Percentiles rank a stretch among this genome's conserved stretches.
These are phyloP conservation scores for Chaetodon trifasciatus DNA, from an alignment of 2,797 vertebrate genomes.

Conservation along the genomic window DNA sequence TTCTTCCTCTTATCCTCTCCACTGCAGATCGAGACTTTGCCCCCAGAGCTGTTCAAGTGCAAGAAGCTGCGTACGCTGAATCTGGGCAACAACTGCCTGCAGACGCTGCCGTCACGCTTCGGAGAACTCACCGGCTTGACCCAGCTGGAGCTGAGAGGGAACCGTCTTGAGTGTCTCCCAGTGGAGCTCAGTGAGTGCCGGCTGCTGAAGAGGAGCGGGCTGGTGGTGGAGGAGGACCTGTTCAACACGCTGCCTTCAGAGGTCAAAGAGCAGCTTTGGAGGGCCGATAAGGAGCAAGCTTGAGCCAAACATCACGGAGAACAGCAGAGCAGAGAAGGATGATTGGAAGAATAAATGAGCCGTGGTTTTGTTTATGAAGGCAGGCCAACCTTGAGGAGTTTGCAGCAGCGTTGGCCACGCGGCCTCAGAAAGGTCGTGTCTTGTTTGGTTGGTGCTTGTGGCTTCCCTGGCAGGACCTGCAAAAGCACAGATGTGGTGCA, in stretches of 20 bases:
- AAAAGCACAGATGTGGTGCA: constrained; percentile 18
- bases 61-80: constrained; percentile 95
- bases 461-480: constrained; percentile 1
- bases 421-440: background rate
- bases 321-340: constrained; percentile 11
- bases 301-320: constrained; percentile 74
- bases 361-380: constrained; percentile 18
- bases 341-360: constrained; percentile 3
- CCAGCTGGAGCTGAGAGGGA: constrained; percentile 96
- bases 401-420: constrained; percentile 10
- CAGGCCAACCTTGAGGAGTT: constrained; percentile 21
- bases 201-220: constrained; percentile 92
- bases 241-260: constrained; percentile 95
- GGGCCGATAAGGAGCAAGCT: constrained; percentile 95
- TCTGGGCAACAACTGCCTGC: constrained; percentile 96
- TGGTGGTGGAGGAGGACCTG: constrained; percentile 98
- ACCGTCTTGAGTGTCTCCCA: constrained; percentile 96
- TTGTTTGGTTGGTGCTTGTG: constrained; percentile 8
- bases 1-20: constrained; percentile 32
- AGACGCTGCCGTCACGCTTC: constrained; percentile 93
- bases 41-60: constrained; percentile 97
- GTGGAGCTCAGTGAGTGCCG: constrained; percentile 97
- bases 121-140: constrained; percentile 94
- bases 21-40: constrained; percentile 93
- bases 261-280: constrained; percentile 96